Evolutionary conservation across 2,888 invertebrate genomes (phyloP).

Genomic region (Atherix ibis): DNA sequence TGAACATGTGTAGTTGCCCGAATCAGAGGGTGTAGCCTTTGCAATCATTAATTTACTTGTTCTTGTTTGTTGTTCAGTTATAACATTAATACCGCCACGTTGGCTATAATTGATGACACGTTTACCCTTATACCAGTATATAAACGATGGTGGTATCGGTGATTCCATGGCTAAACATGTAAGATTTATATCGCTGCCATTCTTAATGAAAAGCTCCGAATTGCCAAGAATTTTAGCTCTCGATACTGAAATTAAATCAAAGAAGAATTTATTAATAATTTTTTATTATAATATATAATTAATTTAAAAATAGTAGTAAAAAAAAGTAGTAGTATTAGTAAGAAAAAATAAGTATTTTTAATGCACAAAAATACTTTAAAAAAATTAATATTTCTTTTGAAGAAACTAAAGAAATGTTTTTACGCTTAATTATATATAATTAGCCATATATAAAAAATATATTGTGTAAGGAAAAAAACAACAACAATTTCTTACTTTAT

Average conservation of each 20-base stretch:
- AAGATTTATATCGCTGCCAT: conserved; percentile 85
- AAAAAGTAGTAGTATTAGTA: too few relatives aligned
- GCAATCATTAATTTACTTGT: conserved; percentile 78
- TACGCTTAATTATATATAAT: too few relatives aligned
- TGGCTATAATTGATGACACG: conserved; percentile 76
- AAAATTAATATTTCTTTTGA: too few relatives aligned
- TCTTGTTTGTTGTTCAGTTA: conserved; percentile 73
- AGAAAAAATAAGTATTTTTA: too few relatives aligned
- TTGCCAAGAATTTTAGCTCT: conserved; percentile 80
- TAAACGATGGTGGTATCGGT: conserved; percentile 50
- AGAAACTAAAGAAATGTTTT: too few relatives aligned
- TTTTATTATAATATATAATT: not conserved
- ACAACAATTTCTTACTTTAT: too few relatives aligned
- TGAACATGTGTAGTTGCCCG: conserved; percentile 78
- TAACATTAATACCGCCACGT: conserved; percentile 75
- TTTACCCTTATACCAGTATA: conserved; percentile 75
- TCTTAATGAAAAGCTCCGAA: conserved; percentile 74
- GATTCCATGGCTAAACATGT: conserved; percentile 75
- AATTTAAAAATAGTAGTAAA: too few relatives aligned
- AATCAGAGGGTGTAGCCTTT: conserved; percentile 68
- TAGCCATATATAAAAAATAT: too few relatives aligned
- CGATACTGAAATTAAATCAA: conserved; percentile 50
- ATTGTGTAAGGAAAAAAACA: too few relatives aligned
- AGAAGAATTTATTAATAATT: conserved; percentile 1
- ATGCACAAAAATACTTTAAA: too few relatives aligned